These are phyloP conservation scores for Manacus vitellinus DNA, from an alignment of 2,113 vertebrate genomes.

Conservation along the genomic window DNA sequence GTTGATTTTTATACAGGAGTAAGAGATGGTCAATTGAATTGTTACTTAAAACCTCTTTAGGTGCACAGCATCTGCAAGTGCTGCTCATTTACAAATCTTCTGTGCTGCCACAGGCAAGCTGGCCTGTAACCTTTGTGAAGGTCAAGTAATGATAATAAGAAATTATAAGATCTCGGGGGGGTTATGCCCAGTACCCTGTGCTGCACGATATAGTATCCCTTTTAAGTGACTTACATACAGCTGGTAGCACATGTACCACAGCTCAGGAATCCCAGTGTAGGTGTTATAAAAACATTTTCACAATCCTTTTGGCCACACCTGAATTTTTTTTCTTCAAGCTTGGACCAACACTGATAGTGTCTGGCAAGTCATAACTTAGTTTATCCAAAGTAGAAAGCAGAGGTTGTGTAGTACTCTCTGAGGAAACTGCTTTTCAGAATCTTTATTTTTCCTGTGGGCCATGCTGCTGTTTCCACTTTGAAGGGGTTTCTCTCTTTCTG, in stretches of 20 bases:
- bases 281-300: neutral
- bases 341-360: neutral
- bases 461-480: neutral
- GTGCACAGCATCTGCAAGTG: neutral
- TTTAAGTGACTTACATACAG: neutral
- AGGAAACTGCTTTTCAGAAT: neutral
- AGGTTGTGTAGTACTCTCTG: neutral
- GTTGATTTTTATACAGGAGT: neutral
- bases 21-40: neutral
- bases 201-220: accelerated
- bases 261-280: neutral
- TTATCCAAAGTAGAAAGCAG: neutral
- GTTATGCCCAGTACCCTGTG: neutral
- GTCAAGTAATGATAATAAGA: neutral
- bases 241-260: neutral
- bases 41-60: neutral
- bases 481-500: neutral
- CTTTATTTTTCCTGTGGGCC: neutral
- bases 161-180: accelerated
- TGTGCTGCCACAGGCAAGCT: neutral
- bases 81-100: neutral
- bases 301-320: neutral
- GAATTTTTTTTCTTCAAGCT: neutral
- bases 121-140: neutral
- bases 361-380: neutral